Evolutionary conservation across 2,888 invertebrate species (phyloP).

Genomic region (Eupithecia subumbrata): DNA sequence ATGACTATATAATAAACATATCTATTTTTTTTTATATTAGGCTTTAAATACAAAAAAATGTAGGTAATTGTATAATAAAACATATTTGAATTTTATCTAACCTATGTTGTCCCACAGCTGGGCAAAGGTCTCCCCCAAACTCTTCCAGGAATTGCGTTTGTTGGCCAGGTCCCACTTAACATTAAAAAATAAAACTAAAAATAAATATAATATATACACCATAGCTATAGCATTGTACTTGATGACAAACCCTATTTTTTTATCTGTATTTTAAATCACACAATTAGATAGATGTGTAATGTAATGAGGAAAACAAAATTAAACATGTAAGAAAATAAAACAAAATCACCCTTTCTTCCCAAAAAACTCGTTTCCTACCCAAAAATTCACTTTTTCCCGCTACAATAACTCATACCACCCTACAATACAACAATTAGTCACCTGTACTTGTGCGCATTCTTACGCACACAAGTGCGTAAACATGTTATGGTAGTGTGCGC

Average conservation of each 20-base stretch:
- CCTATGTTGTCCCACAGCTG: too few species aligned
- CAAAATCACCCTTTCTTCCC: not conserved
- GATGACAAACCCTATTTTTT: not conserved
- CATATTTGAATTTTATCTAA: too few species aligned
- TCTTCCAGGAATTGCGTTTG: too few species aligned
- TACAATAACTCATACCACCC: constrained; percentile 38
- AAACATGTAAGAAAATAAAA: not conserved
- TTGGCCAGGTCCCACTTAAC: too few species aligned
- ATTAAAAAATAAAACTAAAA: too few species aligned
- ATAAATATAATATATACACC: not conserved
- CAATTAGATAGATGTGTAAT: not conserved
- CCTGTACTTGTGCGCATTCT: constrained; percentile 38
- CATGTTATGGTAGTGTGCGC: constrained; percentile 41
- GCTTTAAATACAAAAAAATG: too few species aligned
- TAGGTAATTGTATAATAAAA: too few species aligned
- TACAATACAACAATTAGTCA: constrained; percentile 38
- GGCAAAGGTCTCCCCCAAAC: too few species aligned
- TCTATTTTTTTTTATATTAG: too few species aligned
- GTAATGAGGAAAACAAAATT: not conserved
- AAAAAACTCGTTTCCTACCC: not conserved
- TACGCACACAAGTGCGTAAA: constrained; percentile 36
- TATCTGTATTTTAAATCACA: not conserved
- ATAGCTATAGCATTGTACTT: not conserved
- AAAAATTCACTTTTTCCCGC: constrained; percentile 20
- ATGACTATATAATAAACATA: not conserved